Evolutionary conservation across 53 echinoderm and acorn worm genomes (phyloP), one percentile per base, ranked within the genome.

Genomic region (Arbacia lixula): DNA sequence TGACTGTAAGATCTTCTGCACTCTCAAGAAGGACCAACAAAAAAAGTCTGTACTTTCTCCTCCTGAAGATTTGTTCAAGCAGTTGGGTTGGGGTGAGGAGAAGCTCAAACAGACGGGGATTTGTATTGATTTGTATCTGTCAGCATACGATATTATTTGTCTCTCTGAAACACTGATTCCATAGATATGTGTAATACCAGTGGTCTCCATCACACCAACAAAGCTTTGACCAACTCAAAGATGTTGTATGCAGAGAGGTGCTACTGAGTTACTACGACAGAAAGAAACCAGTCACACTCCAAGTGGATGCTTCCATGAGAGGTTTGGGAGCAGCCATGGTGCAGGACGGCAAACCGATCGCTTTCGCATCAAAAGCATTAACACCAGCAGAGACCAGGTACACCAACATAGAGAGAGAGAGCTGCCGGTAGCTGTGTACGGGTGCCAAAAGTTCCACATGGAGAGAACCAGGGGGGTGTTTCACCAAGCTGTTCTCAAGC

Each of bases 381-480:
- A 85, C 85, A 10, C 71, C 65, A 35, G 74, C 84, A 5, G 88
- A 88, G 25, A 73, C 73, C 14, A 20, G 76, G 31, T 86, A 86
- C 34, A 65, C 86, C 16, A 76, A 86, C 65, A 86, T 86, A 17
- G 66, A 65, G 25, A 25, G 64, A 65, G 64, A 65, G 63, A 65
- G 29, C 12, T 64, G 8, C 42, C 65, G 29, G 83, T 66, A 11
- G 78, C 86, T 12, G 93, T 93, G 19, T 86, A 67, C 40, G 93
- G 65, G 8, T 85, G 90, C 16, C 88, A 90, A 41, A 88, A 90
- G 63, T 93, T 89, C 52, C 90, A 93, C 50, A 89, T n/a, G n/a
- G n/a, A n/a, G n/a, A n/a, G n/a, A n/a, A n/a, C n/a, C n/a, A n/a
- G n/a, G n/a, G n/a, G n/a, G n/a, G n/a, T n/a, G n/a, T n/a, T n/a